Percentiles rank a stretch among this genome's conserved stretches.
Evolutionary conservation across 2,797 vertebrate species (phyloP).

Genomic region (Syncerus caffer): DNA sequence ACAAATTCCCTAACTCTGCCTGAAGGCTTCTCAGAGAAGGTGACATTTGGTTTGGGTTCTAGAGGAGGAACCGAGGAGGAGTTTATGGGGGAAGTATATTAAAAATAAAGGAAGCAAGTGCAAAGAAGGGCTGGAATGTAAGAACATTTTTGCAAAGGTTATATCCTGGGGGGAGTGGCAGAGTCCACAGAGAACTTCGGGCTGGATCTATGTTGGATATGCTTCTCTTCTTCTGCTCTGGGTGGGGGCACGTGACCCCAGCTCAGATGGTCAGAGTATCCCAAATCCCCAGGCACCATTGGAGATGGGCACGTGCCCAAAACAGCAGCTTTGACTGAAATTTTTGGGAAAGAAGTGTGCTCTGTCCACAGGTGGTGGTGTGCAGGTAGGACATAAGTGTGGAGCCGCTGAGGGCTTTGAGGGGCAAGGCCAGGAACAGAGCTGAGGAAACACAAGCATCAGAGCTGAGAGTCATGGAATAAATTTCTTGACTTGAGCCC

Average conservation of each 20-base stretch:
- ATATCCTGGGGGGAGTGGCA: background rate
- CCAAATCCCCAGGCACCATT: accelerated
- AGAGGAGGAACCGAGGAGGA: background rate
- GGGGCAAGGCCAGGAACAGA: background rate
- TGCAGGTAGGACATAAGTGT: background rate
- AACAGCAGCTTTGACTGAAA: background rate
- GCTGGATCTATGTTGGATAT: background rate
- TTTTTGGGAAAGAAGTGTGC: background rate
- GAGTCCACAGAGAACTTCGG: background rate
- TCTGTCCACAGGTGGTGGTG: background rate
- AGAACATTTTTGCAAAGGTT: background rate
- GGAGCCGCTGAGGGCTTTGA: background rate
- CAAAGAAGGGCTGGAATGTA: background rate
- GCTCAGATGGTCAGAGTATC: background rate
- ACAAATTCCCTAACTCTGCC: background rate
- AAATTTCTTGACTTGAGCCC: background rate
- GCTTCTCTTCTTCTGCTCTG: background rate
- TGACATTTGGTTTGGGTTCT: background rate
- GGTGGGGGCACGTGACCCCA: background rate
- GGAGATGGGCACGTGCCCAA: background rate
- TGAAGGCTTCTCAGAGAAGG: background rate
- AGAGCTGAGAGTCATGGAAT: background rate
- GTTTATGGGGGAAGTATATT: background rate
- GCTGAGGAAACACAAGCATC: background rate
- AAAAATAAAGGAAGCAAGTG: background rate